Base-by-base conservation (phyloP, 2,888 invertebrate species). In the Julus scanicus region DNA sequence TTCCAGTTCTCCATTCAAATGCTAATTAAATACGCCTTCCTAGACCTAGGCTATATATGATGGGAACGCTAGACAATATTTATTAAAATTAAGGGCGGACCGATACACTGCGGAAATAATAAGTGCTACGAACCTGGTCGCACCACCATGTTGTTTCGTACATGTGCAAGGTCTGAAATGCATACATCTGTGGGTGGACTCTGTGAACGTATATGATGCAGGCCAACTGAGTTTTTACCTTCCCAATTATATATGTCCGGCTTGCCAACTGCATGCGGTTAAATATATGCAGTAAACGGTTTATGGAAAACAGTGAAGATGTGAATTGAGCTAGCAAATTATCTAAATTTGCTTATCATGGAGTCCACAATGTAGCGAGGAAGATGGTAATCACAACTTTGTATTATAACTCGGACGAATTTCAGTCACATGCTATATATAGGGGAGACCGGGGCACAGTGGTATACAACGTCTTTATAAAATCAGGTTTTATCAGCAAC, bases 71-170 rank as follows among this genome's bases (percentile, higher is more conserved):
- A 8, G 20, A 71, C 71, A 20, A 20, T 71, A 71, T n/a, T 20
- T 71, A 71, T 71, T 71, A n/a, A 71, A 71, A 71, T 71, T 71
- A 20, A 71, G 71, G 71, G 71, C 71, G 71, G n/a, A 71, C 71
- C 71, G 71, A 71, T 71, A n/a, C 29, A 71, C 9, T 71, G 71
- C 71, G 71, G 71, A 71, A 71, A 71, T 71, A n/a, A 71, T 20
- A 71, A 71, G 15, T 17, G n/a, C n/a, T 17, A 17, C n/a, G n/a
- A 4, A 17, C 17, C 57, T 57, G 57, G 57, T 71, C 20, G n/a
- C 29, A 53, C 29, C n/a, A 6, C 71, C 71, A 71, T 20, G n/a
- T 71, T 71, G 71, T 71, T 71, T 53, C 13, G 15, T 15, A 2
- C 15, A 15, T 8, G 11, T 71, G n/a, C 71, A 71, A 71, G 71